Conservation (phyloP, 1,140 invertebrate genomes). For the Trialeurodes vaporariorum region DNA sequence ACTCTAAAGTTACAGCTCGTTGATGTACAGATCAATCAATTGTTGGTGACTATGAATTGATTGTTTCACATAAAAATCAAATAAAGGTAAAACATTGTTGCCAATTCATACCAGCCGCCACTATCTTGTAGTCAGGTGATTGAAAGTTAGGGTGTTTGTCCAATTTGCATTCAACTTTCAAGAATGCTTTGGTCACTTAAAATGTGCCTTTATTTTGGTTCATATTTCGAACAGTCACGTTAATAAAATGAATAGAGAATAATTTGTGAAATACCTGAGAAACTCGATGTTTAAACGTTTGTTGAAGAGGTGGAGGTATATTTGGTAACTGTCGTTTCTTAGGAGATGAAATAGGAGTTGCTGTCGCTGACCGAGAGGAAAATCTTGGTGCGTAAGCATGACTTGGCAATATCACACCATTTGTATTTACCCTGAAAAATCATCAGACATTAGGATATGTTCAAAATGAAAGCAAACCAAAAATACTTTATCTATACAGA, state of each 20-base stretch:
- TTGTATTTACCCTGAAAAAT: slow-evolving; percentile 14
- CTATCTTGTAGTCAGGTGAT: too few relatives aligned
- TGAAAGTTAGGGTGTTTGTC: too few relatives aligned
- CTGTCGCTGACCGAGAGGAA: slow-evolving; percentile 54
- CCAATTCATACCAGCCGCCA: too few relatives aligned
- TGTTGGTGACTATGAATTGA: too few relatives aligned
- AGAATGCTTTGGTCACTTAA: too few relatives aligned
- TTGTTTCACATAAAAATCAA: too few relatives aligned
- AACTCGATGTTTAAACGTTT: slow-evolving; percentile 24
- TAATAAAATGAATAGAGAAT: not conserved
- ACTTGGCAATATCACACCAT: slow-evolving; percentile 22
- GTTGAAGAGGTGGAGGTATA: slow-evolving; percentile 46
- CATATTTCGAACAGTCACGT: too few relatives aligned
- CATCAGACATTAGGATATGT: not conserved
- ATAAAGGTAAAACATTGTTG: too few relatives aligned
- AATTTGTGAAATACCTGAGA: slow-evolving; percentile 19
- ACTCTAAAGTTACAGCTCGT: too few relatives aligned
- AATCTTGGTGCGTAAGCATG: slow-evolving; percentile 33
- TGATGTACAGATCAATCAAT: too few relatives aligned
- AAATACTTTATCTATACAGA: not conserved
- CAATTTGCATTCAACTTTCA: too few relatives aligned
- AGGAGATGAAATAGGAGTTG: slow-evolving; percentile 86
- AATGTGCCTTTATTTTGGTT: too few relatives aligned
- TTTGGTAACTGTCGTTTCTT: slow-evolving; percentile 92
- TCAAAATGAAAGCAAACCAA: not conserved